Percentiles rank a stretch among this genome's conserved stretches.
phyloP scores from a whole-genome alignment of 2,888 invertebrate genomes.

The Cylloceria caligata region DNA sequence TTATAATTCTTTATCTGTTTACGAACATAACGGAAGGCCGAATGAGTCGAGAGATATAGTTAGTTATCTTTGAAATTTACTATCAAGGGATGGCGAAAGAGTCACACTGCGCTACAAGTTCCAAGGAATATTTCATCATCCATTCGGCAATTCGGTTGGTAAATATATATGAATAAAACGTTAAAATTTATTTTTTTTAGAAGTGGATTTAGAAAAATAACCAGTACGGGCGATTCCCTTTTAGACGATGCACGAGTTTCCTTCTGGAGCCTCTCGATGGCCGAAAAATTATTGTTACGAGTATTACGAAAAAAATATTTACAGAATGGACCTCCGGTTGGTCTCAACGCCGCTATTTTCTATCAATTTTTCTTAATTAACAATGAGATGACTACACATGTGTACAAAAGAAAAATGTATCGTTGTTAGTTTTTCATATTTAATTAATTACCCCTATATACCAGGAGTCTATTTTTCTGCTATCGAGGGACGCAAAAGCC shows the following conservation, averaged over 20 bases:
- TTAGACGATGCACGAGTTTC: too few relatives aligned
- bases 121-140: too few relatives aligned
- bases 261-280: too few relatives aligned
- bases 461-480: background rate
- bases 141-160: too few relatives aligned
- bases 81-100: too few relatives aligned
- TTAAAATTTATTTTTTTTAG: too few relatives aligned
- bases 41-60: background rate
- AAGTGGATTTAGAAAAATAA: too few relatives aligned
- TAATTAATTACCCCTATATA: background rate
- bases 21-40: background rate
- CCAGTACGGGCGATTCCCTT: too few relatives aligned
- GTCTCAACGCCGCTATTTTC: background rate
- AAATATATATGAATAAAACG: too few relatives aligned
- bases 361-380: slow-evolving; percentile 9
- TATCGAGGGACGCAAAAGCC: background rate
- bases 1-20: background rate
- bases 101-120: too few relatives aligned
- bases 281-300: background rate
- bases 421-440: background rate
- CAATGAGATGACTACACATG: background rate
- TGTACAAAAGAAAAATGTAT: slow-evolving; percentile 6
- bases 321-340: background rate
- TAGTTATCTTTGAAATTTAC: background rate
- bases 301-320: background rate